phyloP scores from a whole-genome alignment of 2,797 vertebrate species.

The Acanthornis magna region DNA sequence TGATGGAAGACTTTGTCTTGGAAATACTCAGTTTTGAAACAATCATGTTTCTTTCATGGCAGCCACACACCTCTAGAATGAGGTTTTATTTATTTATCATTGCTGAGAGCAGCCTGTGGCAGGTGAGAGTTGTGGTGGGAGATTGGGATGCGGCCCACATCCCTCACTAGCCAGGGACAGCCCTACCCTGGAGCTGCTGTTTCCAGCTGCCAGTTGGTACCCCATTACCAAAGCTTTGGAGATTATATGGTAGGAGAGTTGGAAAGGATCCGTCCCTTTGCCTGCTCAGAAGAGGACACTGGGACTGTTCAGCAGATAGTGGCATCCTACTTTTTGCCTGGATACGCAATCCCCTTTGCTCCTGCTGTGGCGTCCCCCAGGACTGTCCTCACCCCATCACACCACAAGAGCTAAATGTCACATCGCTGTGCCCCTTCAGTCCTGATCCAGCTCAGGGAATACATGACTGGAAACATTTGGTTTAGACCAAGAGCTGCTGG shows the following conservation, averaged over 20 bases:
- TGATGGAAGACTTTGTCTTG: not conserved
- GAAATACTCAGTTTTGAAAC: not conserved
- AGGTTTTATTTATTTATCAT: not conserved
- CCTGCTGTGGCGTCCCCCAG: not conserved
- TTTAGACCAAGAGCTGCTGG: not conserved
- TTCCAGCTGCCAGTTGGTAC: not conserved
- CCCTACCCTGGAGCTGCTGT: not conserved
- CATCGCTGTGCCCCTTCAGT: fast-evolving
- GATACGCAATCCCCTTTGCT: not conserved
- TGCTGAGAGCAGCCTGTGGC: not conserved
- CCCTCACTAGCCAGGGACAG: not conserved
- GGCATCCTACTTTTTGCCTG: not conserved
- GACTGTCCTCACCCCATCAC: not conserved
- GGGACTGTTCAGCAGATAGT: not conserved
- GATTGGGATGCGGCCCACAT: not conserved
- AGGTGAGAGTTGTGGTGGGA: not conserved
- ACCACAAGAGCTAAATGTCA: not conserved
- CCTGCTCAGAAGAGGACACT: not conserved
- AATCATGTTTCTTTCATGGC: not conserved
- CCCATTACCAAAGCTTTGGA: not conserved
- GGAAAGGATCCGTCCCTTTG: not conserved
- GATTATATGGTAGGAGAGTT: not conserved
- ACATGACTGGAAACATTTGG: not conserved
- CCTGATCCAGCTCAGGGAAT: not conserved
- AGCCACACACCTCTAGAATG: not conserved